Conservation (phyloP, 2,797 vertebrate species). For the Cheirogaleus major region DNA sequence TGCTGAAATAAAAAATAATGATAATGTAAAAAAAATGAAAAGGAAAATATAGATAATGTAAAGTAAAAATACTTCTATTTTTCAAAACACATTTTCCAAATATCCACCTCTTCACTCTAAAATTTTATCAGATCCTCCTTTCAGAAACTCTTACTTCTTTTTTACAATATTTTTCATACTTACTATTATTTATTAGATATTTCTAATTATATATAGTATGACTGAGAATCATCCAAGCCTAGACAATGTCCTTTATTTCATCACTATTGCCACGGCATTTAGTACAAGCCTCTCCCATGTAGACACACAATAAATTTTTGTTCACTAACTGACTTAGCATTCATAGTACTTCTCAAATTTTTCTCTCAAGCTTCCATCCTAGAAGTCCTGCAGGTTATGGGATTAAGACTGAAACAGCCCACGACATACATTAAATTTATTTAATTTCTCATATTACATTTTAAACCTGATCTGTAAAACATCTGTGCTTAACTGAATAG, state of each 20-base stretch:
- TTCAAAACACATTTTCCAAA: background rate
- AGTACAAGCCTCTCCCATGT: background rate
- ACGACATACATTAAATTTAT: background rate
- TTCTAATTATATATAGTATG: background rate
- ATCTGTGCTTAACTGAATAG: background rate
- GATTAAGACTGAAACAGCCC: background rate
- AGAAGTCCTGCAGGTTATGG: background rate
- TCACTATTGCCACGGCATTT: background rate
- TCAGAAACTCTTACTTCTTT: background rate
- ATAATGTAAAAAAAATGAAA: background rate
- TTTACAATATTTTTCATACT: background rate
- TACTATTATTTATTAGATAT: background rate
- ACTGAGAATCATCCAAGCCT: background rate
- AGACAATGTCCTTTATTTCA: background rate
- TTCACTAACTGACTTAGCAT: background rate
- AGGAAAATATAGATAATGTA: background rate
- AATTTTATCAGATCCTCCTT: background rate
- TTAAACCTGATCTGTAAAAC: background rate
- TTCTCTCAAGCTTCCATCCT: background rate
- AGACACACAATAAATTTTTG: background rate
- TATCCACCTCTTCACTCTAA: background rate
- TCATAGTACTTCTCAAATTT: background rate
- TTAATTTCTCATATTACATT: background rate
- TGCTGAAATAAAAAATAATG: too few relatives aligned
- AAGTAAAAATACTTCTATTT: background rate